Evolutionary conservation across 2,888 invertebrate genomes (phyloP).

Genomic region (Pandemis corylana): DNA sequence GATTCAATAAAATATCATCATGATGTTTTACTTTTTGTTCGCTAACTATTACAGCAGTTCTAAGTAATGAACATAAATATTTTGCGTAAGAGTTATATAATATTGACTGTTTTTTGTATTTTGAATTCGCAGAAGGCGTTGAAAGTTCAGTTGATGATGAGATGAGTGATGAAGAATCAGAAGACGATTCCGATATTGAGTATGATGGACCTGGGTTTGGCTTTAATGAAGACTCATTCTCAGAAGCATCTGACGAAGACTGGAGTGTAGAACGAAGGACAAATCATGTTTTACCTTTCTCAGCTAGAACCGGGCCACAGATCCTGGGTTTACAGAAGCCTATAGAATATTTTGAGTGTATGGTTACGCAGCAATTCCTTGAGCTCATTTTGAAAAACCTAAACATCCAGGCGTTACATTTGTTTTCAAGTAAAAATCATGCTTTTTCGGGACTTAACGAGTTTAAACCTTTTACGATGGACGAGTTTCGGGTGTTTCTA

Average conservation of each 20-base stretch:
- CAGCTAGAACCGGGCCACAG: neutral
- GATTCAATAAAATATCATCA: no score
- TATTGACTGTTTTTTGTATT: neutral
- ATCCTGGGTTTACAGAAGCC: slow-evolving; percentile 5
- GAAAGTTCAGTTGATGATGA: slow-evolving; percentile 21
- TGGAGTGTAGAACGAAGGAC: slow-evolving; percentile 21
- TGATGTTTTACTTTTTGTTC: no score
- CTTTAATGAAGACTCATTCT: slow-evolving; percentile 11
- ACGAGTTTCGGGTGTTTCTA: slow-evolving; percentile 29
- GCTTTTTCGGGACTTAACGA: slow-evolving; percentile 6
- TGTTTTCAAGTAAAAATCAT: slow-evolving; percentile 15
- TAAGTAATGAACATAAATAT: neutral
- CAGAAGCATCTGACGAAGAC: slow-evolving; percentile 20
- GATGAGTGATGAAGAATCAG: slow-evolving; percentile 4
- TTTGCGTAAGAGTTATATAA: neutral
- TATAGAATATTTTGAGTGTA: slow-evolving; percentile 23
- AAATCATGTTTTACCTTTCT: slow-evolving; percentile 10
- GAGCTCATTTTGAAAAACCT: slow-evolving; percentile 10
- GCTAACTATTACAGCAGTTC: neutral
- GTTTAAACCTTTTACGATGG: slow-evolving; percentile 14
- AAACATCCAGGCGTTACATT: slow-evolving; percentile 19
- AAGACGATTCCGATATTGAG: slow-evolving; percentile 19
- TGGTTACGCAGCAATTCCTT: slow-evolving; percentile 16
- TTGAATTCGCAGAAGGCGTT: neutral
- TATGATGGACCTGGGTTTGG: slow-evolving; percentile 4